Evolutionary conservation across 2,888 invertebrate genomes (phyloP).

Genomic region (Tiphia femorata): DNA sequence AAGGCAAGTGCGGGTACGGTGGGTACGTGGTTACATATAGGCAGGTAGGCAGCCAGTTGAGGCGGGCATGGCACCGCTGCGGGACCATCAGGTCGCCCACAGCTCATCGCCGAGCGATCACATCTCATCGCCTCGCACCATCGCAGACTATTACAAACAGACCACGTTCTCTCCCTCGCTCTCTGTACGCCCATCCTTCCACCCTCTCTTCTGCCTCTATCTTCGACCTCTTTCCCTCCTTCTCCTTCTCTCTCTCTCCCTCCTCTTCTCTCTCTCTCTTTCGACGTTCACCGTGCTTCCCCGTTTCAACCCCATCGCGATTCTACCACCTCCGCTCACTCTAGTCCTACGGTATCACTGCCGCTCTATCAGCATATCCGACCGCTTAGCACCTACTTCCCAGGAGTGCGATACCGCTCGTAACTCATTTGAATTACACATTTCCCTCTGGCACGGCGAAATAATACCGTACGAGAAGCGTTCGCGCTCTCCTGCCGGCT

Average conservation of each 20-base stretch:
- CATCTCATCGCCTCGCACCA: conserved; percentile 67
- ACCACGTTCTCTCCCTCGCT: conserved; percentile 37
- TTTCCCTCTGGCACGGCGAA: conserved; percentile 60
- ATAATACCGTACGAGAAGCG: conserved; percentile 47
- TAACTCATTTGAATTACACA: conserved; percentile 69
- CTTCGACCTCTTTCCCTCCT: not conserved
- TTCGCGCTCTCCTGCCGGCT: not conserved
- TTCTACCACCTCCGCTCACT: no score
- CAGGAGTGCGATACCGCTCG: conserved; percentile 67
- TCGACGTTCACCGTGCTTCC: conserved; percentile 9
- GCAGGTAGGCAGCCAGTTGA: conserved; percentile 43
- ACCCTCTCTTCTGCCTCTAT: not conserved
- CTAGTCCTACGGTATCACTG: conserved; percentile 53
- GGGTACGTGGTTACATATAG: conserved; percentile 60
- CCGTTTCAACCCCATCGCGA: conserved; percentile 58
- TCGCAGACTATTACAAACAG: conserved; percentile 64
- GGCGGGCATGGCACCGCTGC: conserved; percentile 53
- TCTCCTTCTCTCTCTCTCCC: not conserved
- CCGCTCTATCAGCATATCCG: conserved; percentile 67
- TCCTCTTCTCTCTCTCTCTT: conserved; percentile 9
- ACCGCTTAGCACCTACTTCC: conserved; percentile 69
- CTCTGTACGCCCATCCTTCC: not conserved
- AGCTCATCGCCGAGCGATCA: conserved; percentile 68
- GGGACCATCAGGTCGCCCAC: conserved; percentile 67
- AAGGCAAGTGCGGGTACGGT: no score